Conservation (phyloP, 1,140 invertebrate species). For the Brachionus plicatilis region DNA sequence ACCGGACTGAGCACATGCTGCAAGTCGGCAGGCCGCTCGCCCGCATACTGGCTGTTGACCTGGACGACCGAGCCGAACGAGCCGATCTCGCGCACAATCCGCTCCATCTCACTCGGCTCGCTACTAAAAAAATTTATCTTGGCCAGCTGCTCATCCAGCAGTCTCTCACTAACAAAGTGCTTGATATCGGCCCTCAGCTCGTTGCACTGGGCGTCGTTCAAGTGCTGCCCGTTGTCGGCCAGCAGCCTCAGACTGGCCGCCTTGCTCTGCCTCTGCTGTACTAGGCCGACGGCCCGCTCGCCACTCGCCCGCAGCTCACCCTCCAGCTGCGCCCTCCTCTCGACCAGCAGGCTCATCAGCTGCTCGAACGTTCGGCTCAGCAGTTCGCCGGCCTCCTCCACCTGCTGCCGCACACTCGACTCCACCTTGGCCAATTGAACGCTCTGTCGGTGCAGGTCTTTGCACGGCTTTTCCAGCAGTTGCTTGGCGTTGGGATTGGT, state of each 20-base stretch:
- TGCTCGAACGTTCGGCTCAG: background rate
- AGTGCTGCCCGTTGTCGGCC: background rate
- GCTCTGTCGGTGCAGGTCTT: constrained; percentile 24
- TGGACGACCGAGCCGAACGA: background rate
- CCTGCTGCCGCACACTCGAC: background rate
- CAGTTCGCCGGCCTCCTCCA: background rate
- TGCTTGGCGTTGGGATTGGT: background rate
- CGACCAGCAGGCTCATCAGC: background rate
- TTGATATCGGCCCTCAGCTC: constrained; percentile 14
- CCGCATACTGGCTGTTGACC: background rate
- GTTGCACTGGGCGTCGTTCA: background rate
- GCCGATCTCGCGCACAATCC: background rate
- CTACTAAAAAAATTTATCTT: background rate
- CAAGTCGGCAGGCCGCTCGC: background rate
- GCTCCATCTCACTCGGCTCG: background rate
- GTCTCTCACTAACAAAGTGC: constrained; percentile 14
- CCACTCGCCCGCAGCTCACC: background rate
- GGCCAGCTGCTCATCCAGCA: background rate
- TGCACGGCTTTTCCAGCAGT: background rate
- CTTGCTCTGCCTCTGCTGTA: background rate
- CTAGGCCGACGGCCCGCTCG: background rate
- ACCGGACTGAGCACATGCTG: background rate
- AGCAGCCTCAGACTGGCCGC: background rate
- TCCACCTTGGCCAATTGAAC: background rate
- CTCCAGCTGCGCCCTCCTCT: background rate